Conservation (phyloP, 2,797 vertebrate genomes). For the Lepilemur ruficaudatus region DNA sequence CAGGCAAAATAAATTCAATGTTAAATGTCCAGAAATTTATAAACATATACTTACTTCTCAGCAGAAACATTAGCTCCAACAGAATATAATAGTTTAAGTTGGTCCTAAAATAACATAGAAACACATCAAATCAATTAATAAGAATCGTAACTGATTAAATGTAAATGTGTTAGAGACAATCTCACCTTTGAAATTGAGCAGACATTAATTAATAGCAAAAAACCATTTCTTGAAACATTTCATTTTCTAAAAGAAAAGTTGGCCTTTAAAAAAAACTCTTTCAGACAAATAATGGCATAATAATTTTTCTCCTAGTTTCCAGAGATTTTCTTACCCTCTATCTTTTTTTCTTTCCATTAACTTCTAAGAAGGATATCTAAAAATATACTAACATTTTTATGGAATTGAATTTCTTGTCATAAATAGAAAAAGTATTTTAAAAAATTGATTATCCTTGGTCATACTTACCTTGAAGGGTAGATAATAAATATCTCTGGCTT, state of each 20-base stretch:
- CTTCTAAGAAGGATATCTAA: neutral
- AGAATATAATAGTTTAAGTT: constrained; percentile 92
- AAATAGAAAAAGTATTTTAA: constrained; percentile 26
- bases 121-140: constrained; percentile 67
- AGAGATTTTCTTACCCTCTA: neutral
- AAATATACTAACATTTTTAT: constrained; percentile 44
- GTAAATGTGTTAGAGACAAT: neutral
- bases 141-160: constrained; percentile 39
- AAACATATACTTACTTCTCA: constrained; percentile 89
- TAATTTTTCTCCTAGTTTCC: constrained; percentile 13
- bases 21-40: constrained; percentile 10
- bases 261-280: neutral
- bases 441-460: constrained; percentile 30
- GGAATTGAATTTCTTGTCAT: constrained; percentile 35
- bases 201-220: constrained; percentile 1
- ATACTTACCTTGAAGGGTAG: constrained; percentile 94
- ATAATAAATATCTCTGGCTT: constrained; percentile 96
- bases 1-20: constrained; percentile 46
- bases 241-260: constrained; percentile 23
- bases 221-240: neutral
- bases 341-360: neutral
- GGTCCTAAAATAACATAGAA: constrained; percentile 90
- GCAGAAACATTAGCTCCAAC: constrained; percentile 90
- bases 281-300: neutral
- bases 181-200: constrained; percentile 34